Percentiles rank a stretch among this genome's conserved stretches.
Evolutionary conservation across 2,797 vertebrate species (phyloP).

Genomic region (Lerista edwardsae): DNA sequence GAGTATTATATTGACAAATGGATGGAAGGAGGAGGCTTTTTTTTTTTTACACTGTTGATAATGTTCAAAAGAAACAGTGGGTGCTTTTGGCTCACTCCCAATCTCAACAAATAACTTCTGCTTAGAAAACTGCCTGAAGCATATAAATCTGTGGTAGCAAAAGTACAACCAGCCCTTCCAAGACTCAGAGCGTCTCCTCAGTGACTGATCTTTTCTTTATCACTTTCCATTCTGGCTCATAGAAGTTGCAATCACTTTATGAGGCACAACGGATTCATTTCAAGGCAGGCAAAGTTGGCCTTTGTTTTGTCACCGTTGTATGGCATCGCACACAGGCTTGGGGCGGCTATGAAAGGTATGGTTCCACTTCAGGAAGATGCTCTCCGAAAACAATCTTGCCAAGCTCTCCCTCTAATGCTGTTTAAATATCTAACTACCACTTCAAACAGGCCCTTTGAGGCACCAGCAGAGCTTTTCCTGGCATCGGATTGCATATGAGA

Average conservation of each 20-base stretch:
- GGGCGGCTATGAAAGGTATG: conserved; percentile 6
- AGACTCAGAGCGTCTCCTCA: neutral
- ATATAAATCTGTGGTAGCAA: neutral
- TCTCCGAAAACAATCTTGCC: conserved; percentile 3
- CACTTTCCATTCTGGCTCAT: neutral
- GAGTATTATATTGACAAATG: too few relatives aligned
- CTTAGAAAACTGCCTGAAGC: conserved; percentile 12
- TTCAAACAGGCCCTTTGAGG: neutral
- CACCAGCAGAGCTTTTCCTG: conserved; percentile 8
- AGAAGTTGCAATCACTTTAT: neutral
- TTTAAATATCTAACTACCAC: conserved; percentile 13
- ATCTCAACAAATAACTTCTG: neutral
- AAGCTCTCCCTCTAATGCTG: conserved; percentile 7
- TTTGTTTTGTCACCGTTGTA: neutral
- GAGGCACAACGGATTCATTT: fast-evolving
- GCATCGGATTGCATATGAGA: conserved; percentile 12
- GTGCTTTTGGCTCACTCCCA: neutral
- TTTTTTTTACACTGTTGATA: neutral
- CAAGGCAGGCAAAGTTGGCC: neutral
- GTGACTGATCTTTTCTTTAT: neutral
- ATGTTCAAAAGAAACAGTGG: neutral
- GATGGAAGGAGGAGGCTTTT: neutral
- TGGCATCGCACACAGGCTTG: neutral
- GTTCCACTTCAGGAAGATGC: neutral
- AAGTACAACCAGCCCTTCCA: neutral